These are phyloP conservation scores for Hippoglossus stenolepis DNA, from an alignment of 2,113 vertebrate genomes.

Conservation along the genomic window DNA sequence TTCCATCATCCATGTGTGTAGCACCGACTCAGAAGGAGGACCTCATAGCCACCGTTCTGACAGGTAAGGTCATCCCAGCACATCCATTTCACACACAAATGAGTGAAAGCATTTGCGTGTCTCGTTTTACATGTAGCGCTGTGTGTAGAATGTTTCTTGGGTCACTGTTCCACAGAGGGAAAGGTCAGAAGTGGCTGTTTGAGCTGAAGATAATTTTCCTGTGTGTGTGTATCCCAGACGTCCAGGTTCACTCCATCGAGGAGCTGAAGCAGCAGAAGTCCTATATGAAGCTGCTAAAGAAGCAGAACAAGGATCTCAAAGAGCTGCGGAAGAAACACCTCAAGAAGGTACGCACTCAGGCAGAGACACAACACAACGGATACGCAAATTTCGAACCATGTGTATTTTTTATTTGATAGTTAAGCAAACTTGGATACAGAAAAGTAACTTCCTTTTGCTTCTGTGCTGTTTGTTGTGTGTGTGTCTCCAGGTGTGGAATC, in stretches of 20 bases:
- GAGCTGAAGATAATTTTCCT: background rate
- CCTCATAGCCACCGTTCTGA: conserved; percentile 84
- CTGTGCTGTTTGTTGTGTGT: background rate
- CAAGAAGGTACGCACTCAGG: conserved; percentile 77
- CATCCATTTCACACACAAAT: conserved; percentile 20
- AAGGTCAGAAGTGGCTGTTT: background rate
- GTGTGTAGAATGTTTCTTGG: background rate
- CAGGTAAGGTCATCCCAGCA: conserved; percentile 81
- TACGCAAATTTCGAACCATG: background rate
- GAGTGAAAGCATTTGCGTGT: background rate
- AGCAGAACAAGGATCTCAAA: conserved; percentile 87
- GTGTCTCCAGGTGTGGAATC: conserved; percentile 76
- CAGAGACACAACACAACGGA: background rate
- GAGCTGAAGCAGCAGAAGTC: conserved; percentile 85
- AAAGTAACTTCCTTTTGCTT: background rate
- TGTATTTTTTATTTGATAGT: background rate
- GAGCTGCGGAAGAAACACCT: conserved; percentile 88
- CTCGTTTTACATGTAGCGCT: background rate
- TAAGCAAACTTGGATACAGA: background rate
- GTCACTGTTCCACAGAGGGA: background rate
- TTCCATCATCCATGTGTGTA: conserved; percentile 51
- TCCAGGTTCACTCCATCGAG: conserved; percentile 77
- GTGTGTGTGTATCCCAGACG: conserved; percentile 74
- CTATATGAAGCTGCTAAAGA: conserved; percentile 84
- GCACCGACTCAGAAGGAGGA: conserved; percentile 84